A percentile compares a stretch with the other conserved stretches of the same genome.
phyloP scores from a whole-genome alignment of 2,113 vertebrate species.

The Copsychus sechellarum region DNA sequence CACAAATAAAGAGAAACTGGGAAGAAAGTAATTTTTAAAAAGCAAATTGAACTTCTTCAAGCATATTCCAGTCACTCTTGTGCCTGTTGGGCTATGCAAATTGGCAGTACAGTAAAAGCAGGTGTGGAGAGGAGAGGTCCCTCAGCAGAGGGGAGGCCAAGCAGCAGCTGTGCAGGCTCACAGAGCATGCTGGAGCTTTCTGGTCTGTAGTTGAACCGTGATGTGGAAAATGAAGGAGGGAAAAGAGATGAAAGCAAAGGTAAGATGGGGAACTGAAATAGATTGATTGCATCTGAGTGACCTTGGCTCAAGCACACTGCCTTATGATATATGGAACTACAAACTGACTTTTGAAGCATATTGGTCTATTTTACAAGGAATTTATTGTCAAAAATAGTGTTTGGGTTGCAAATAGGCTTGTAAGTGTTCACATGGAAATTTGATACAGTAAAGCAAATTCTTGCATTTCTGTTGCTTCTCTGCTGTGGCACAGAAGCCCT shows the following conservation, averaged over 20 bases:
- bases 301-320: not conserved
- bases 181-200: not conserved
- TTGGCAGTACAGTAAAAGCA: not conserved
- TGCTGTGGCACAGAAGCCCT: too few relatives aligned
- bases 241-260: not conserved
- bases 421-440: not conserved
- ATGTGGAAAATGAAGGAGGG: not conserved
- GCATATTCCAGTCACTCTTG: not conserved
- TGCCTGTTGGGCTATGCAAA: not conserved
- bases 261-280: not conserved
- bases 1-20: not conserved
- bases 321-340: not conserved
- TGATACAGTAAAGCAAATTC: not conserved
- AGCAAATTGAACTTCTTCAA: not conserved
- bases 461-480: not conserved
- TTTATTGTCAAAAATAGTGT: not conserved
- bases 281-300: not conserved
- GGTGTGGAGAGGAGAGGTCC: not conserved
- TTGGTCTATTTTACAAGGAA: not conserved
- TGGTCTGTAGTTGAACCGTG: not conserved
- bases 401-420: not conserved
- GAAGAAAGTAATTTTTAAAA: not conserved
- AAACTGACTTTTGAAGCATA: not conserved
- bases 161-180: not conserved
- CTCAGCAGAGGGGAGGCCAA: not conserved